A percentile compares a stretch with the other conserved stretches of the same genome.
Evolutionary conservation across 2,113 vertebrate genomes (phyloP).

Genomic region (Myiagra hebetior): DNA sequence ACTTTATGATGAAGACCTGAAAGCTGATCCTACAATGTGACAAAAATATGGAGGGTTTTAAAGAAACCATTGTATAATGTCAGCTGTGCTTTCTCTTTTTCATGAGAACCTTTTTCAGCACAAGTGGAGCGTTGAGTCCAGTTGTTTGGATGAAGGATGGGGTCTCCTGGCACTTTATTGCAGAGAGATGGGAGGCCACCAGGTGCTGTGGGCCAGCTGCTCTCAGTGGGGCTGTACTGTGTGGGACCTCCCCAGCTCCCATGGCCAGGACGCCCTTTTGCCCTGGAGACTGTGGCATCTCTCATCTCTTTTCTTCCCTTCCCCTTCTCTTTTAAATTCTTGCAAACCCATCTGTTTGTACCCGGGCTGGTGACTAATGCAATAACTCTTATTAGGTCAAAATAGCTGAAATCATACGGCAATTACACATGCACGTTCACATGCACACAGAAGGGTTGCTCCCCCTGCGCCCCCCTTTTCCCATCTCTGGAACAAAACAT

Average conservation of each 20-base stretch:
- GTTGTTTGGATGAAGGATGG: not conserved
- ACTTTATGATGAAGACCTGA: not conserved
- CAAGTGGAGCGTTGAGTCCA: not conserved
- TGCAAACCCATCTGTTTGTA: slow-evolving; percentile 19
- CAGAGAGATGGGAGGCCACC: not conserved
- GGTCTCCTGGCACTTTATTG: not conserved
- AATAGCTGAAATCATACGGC: slow-evolving; percentile 69
- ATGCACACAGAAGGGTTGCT: slow-evolving; percentile 29
- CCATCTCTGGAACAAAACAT: slow-evolving; percentile 70
- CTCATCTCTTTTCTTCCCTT: not conserved
- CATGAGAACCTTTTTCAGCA: not conserved
- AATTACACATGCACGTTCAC: slow-evolving; percentile 48
- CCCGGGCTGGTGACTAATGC: slow-evolving; percentile 61
- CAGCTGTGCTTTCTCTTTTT: not conserved
- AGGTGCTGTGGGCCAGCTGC: not conserved
- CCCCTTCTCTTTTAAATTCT: not conserved
- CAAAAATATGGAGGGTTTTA: not conserved
- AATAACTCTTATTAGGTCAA: slow-evolving; percentile 50
- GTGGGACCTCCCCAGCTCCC: not conserved
- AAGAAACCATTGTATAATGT: not conserved
- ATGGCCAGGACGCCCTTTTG: not conserved
- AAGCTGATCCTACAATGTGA: not conserved
- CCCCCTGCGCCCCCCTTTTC: not conserved
- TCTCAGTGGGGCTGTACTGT: rapidly evolving
- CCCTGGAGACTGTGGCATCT: not conserved